These are phyloP conservation scores for Montipora efflorescens DNA, from an alignment of 64 coral and sea anemone species.

Conservation along the genomic window DNA sequence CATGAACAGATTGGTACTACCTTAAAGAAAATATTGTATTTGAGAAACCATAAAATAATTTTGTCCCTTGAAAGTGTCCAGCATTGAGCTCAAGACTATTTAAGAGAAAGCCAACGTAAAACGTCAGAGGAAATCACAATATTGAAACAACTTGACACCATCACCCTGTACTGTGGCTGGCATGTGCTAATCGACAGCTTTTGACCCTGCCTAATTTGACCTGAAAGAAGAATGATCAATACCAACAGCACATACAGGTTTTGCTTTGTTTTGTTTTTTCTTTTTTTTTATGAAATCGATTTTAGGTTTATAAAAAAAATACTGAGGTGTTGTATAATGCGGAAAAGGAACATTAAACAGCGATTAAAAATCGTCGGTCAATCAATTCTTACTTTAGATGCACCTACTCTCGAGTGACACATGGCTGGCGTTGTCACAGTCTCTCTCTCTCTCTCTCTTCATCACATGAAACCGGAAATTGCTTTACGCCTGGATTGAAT, in stretches of 20 bases:
- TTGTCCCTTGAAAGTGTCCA: neutral
- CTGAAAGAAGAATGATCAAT: neutral
- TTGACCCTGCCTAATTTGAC: neutral
- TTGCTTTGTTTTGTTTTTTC: no score
- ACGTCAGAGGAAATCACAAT: neutral
- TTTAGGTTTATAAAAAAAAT: no score
- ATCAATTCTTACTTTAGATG: neutral
- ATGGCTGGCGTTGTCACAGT: neutral
- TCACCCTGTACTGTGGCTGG: neutral
- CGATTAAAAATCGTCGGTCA: neutral
- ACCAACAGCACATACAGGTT: no score
- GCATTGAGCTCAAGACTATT: neutral
- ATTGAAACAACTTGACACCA: neutral
- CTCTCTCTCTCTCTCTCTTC: slow-evolving; percentile 2
- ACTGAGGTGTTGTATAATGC: neutral
- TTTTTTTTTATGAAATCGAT: no score
- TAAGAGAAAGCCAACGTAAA: no score
- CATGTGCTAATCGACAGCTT: slow-evolving; percentile 1
- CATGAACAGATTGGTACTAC: neutral
- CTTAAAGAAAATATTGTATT: neutral
- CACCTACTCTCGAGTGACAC: neutral
- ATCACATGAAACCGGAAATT: slow-evolving; percentile 47
- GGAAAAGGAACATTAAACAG: neutral
- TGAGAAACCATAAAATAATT: neutral
- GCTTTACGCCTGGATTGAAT: neutral